phyloP scores from a whole-genome alignment of 2,888 invertebrate species.

The Silvanus unidentatus region DNA sequence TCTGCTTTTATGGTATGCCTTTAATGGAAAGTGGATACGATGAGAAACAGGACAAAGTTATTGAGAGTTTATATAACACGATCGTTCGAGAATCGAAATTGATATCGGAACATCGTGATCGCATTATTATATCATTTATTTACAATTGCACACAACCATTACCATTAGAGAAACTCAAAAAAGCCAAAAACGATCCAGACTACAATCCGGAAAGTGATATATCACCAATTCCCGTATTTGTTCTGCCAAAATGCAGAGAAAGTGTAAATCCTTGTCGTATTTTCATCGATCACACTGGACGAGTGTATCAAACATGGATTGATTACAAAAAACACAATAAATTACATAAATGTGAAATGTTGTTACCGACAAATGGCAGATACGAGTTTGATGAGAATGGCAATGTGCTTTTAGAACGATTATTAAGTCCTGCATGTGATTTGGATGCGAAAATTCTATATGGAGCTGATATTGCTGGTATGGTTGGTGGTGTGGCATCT shows the following conservation, averaged over 20 bases:
- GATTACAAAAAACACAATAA: constrained; percentile 51
- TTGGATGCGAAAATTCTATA: constrained; percentile 27
- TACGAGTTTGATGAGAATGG: constrained; percentile 34
- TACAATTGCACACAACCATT: constrained; percentile 36
- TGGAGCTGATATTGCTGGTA: constrained; percentile 31
- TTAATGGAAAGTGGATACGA: constrained; percentile 44
- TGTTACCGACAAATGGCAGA: constrained; percentile 51
- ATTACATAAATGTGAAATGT: constrained; percentile 50
- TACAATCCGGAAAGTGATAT: constrained; percentile 38
- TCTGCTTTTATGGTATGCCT: constrained; percentile 53
- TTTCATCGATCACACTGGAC: constrained; percentile 36
- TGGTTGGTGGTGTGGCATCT: constrained; percentile 40
- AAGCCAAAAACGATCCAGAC: constrained; percentile 28
- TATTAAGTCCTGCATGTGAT: constrained; percentile 36
- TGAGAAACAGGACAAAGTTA: constrained; percentile 26
- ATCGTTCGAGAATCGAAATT: constrained; percentile 26
- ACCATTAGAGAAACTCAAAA: constrained; percentile 28
- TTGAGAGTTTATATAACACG: constrained; percentile 27
- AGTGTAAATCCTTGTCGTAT: constrained; percentile 34
- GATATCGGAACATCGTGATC: constrained; percentile 28
- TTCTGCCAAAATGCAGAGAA: constrained; percentile 37
- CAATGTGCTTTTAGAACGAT: constrained; percentile 30
- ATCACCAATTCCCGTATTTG: constrained; percentile 35
- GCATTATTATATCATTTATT: constrained; percentile 29
- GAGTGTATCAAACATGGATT: constrained; percentile 53